A percentile compares a stretch with the other conserved stretches of the same genome.
Evolutionary conservation across 1,140 invertebrate genomes (phyloP).

Genomic region (Theocolax elegans): DNA sequence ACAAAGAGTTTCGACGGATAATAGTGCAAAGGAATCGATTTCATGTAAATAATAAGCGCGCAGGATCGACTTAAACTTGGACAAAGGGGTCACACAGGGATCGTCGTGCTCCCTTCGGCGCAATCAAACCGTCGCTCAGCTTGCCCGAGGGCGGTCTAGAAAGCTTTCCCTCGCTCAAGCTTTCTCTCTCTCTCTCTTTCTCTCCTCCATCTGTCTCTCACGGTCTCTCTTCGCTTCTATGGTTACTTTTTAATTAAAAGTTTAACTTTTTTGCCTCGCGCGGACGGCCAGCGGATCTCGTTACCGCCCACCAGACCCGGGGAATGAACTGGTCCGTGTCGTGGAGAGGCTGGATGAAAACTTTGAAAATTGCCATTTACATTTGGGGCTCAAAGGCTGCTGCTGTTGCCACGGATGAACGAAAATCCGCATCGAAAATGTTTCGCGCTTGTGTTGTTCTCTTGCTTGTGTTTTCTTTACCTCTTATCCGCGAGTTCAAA

Average conservation of each 20-base stretch:
- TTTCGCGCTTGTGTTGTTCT: background rate
- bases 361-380: constrained; percentile 33
- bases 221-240: too few species aligned
- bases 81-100: background rate
- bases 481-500: too few species aligned
- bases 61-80: background rate
- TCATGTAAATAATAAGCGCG: constrained; percentile 22
- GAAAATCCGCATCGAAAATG: constrained; percentile 3
- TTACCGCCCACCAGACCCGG: too few species aligned
- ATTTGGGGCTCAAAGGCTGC: constrained; percentile 23
- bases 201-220: constrained; percentile 41
- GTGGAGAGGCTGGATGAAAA: too few species aligned
- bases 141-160: constrained; percentile 9
- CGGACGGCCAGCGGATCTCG: constrained; percentile 11
- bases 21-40: too few species aligned
- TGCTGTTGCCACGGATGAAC: too few species aligned
- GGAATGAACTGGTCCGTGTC: too few species aligned
- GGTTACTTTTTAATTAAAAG: constrained; percentile 67
- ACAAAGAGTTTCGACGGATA: too few species aligned
- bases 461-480: too few species aligned
- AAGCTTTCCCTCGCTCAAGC: too few species aligned
- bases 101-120: background rate
- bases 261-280: constrained; percentile 43
- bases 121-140: constrained; percentile 20
- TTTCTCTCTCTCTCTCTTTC: constrained; percentile 43